Evolutionary conservation across 2,888 invertebrate species (phyloP).

Genomic region (Amblyjoppa proteus): DNA sequence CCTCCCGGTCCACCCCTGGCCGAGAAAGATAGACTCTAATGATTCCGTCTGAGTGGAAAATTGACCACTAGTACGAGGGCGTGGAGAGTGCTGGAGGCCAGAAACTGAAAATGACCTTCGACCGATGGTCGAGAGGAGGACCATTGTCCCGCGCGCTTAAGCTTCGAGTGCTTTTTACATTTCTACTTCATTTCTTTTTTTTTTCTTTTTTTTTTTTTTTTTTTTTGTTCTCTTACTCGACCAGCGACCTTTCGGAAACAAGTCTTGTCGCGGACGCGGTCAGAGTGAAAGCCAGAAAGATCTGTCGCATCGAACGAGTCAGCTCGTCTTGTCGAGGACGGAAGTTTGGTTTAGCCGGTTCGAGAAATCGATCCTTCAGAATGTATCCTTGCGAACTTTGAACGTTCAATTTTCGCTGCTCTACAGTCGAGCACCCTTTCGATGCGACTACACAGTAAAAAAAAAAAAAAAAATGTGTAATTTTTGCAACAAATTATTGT

Average conservation of each 20-base stretch:
- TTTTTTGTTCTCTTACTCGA: neutral
- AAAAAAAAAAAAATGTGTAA: too few relatives aligned
- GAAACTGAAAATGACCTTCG: conserved; percentile 78
- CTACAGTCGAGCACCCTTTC: too few relatives aligned
- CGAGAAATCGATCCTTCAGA: conserved; percentile 5
- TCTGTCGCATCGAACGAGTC: neutral
- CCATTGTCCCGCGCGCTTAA: conserved; percentile 65
- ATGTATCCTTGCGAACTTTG: too few relatives aligned
- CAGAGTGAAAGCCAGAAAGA: neutral
- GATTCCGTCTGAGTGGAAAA: conserved; percentile 84
- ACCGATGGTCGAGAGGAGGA: conserved; percentile 72
- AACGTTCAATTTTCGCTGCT: too few relatives aligned
- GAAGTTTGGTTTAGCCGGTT: conserved; percentile 48
- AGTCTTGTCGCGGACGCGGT: neutral
- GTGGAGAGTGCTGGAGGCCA: conserved; percentile 55
- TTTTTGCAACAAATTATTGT: too few relatives aligned
- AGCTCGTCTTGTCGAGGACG: conserved; percentile 38
- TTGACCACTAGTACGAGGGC: conserved; percentile 79
- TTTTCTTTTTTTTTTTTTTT: neutral
- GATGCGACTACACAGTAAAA: too few relatives aligned
- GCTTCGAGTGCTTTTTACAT: conserved; percentile 54
- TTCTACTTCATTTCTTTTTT: conserved; percentile 22
- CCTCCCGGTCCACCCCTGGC: conserved; percentile 9
- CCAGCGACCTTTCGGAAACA: conserved; percentile 8
- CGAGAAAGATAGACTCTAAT: conserved; percentile 78